These are phyloP conservation scores for Myotis yumanensis DNA, from an alignment of 2,113 vertebrate species.

Conservation along the genomic window DNA sequence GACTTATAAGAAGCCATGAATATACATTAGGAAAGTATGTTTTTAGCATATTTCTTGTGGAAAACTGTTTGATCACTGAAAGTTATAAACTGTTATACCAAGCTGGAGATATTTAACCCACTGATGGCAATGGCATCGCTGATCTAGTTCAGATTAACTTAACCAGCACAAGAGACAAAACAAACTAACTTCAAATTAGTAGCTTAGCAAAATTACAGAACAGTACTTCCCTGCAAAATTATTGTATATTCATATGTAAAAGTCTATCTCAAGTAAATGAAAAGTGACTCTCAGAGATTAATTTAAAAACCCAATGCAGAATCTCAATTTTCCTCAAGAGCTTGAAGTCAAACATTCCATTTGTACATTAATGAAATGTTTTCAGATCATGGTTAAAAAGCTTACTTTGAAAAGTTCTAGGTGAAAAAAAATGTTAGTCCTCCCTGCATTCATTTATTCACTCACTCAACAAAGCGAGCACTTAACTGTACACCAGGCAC, in stretches of 20 bases:
- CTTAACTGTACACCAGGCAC: not conserved
- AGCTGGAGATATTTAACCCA: not conserved
- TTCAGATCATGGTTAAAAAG: not conserved
- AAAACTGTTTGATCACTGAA: slow-evolving; percentile 15
- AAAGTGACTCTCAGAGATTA: slow-evolving; percentile 44
- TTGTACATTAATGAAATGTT: not conserved
- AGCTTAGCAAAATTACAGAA: slow-evolving; percentile 1
- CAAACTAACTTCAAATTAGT: not conserved
- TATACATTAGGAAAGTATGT: slow-evolving; percentile 12
- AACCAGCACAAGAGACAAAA: not conserved
- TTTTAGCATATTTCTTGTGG: not conserved
- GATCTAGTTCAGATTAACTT: not conserved
- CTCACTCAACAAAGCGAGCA: not conserved
- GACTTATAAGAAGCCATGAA: not conserved
- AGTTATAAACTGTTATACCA: not conserved
- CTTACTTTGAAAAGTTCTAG: not conserved
- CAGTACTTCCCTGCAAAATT: slow-evolving; percentile 13
- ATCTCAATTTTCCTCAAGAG: slow-evolving; percentile 53
- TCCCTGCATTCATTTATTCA: not conserved
- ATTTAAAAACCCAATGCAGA: slow-evolving; percentile 36
- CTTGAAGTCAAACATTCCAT: slow-evolving; percentile 33
- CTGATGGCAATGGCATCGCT: not conserved
- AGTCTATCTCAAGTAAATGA: slow-evolving; percentile 32
- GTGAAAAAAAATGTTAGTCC: not conserved
- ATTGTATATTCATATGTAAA: not conserved